Evolutionary conservation across 2,888 invertebrate species (phyloP), one percentile per base, ranked within the genome.

Genomic region (Lingula anatina): DNA sequence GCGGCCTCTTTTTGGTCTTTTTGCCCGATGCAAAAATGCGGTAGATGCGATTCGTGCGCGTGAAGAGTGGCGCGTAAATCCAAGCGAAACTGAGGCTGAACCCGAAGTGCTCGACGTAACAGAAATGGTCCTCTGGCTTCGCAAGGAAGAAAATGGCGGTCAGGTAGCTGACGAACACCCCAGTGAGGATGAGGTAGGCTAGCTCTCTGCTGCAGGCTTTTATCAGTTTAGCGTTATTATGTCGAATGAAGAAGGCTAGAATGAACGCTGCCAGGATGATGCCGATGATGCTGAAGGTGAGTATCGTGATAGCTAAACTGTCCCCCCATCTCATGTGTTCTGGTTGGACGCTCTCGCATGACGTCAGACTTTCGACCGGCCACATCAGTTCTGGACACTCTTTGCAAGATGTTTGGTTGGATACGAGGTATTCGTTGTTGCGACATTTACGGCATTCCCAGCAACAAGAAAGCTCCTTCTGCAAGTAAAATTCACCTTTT

Each of bases 121-220:
- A 73, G 41, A 59, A 54, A 44, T 54, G 39, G 4, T 44, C 43
- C 31, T 51, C 55, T 5, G 73, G 73, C 25, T 56, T 51, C 15
- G 64, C 53, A 12, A 71, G 46, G 46, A 71, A 61, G 36, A 59
- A 55, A 42, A 65, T 58, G 5, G 66, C 57, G 15, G 71, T 57
- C 2, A 61, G 49, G 54, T 63, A 71, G 44, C 67, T 64, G 20
- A 61, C 41, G 9, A 61, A 49, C 12, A 67, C 60, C 2, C 70
- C 71, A 2, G 60, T 50, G 25, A 71, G 57, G 51, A 72, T 65
- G 36, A 73, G 53, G 35, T 59, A 58, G 44, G 62, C 65, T 5
- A 73, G 62, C 45, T 71, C 71, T 7, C 69, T 56, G 49, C 70
- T 69, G 3, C 65, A 64, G 3, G 71, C 68, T 42, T 69, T 68